Percentiles rank a stretch among this genome's conserved stretches.
These are phyloP conservation scores for Drosophila nigrodunni DNA, from an alignment of 1,140 invertebrate species.

Conservation along the genomic window DNA sequence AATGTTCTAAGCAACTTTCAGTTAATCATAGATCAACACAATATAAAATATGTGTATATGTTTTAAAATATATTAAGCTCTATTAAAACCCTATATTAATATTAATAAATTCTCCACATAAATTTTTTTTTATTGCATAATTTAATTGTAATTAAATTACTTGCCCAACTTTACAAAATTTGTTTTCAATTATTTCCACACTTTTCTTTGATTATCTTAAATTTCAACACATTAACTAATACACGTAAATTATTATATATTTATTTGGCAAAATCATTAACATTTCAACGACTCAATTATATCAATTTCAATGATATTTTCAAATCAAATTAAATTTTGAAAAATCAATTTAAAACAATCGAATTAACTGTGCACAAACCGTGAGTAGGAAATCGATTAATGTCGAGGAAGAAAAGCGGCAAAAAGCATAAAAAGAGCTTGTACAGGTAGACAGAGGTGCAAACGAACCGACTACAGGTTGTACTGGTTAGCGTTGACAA, in stretches of 20 bases:
- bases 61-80: no score
- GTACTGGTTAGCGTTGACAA: conserved; percentile 55
- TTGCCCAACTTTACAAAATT: no score
- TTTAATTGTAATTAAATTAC: no score
- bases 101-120: no score
- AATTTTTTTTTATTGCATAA: no score
- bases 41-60: no score
- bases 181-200: no score
- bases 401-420: not conserved
- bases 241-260: not conserved
- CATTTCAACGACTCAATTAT: conserved; percentile 11
- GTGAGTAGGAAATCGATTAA: conserved; percentile 35
- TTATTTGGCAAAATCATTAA: conserved; percentile 7
- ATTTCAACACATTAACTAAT: not conserved
- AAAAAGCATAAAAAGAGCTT: not conserved
- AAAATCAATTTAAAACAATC: conserved; percentile 21
- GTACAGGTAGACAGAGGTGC: not conserved
- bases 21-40: no score
- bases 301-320: not conserved
- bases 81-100: no score
- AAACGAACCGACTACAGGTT: conserved; percentile 30
- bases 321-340: conserved; percentile 14
- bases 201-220: no score
- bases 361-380: conserved; percentile 14
- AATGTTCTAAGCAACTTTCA: no score